These are phyloP conservation scores for Actinia equina DNA, from an alignment of 64 coral and sea anemone species.

Conservation along the genomic window DNA sequence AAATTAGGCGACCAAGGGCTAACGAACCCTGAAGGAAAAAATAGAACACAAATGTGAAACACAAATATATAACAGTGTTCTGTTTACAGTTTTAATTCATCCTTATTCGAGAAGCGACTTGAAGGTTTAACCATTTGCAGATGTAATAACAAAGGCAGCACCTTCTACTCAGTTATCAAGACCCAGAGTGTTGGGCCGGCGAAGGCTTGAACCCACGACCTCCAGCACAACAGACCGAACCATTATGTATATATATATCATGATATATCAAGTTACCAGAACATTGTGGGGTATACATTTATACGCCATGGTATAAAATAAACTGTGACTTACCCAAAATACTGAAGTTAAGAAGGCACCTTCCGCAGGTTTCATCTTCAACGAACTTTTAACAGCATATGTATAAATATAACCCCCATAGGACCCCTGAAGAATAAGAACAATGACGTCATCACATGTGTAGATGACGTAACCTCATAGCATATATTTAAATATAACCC, in stretches of 20 bases:
- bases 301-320: not conserved
- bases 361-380: constrained; percentile 73
- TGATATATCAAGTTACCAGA: not conserved
- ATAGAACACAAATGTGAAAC: not conserved
- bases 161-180: too few relatives aligned
- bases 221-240: too few relatives aligned
- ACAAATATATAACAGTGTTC: too few relatives aligned
- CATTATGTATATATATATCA: not conserved
- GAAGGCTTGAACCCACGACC: too few relatives aligned
- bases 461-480: too few relatives aligned
- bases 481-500: constrained; percentile 48
- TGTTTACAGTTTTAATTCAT: too few relatives aligned
- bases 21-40: constrained; percentile 53
- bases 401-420: constrained; percentile 89
- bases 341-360: constrained; percentile 88
- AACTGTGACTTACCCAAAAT: constrained; percentile 71
- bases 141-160: too few relatives aligned
- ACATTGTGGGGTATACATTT: too few relatives aligned
- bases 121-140: too few relatives aligned
- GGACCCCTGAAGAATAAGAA: constrained; percentile 39
- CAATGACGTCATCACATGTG: not conserved
- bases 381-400: constrained; percentile 81
- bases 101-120: too few relatives aligned
- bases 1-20: constrained; percentile 75
- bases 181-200: too few relatives aligned